These are phyloP conservation scores for Chondrilla cf. caribensis DNA, from an alignment of 37 sponge, comb jelly and placozoan species.

Conservation along the genomic window DNA sequence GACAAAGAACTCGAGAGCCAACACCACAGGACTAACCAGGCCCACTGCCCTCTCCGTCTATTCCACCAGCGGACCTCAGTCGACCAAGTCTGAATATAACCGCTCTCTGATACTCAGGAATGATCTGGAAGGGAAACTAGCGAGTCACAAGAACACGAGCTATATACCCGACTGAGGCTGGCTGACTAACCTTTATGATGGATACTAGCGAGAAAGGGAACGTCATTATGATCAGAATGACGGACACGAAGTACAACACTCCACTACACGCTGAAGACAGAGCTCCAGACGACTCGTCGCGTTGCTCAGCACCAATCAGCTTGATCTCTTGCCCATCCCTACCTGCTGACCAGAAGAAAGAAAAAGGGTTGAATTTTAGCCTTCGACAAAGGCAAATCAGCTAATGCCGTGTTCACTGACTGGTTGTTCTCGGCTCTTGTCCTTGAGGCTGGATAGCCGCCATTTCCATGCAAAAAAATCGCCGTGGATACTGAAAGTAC, in stretches of 20 bases:
- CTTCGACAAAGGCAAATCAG: too few relatives aligned
- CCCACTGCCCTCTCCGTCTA: slow-evolving; percentile 67
- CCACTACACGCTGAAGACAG: slow-evolving; percentile 35
- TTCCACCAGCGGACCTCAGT: slow-evolving; percentile 36
- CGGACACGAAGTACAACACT: slow-evolving; percentile 61
- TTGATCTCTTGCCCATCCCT: too few relatives aligned
- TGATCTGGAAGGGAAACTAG: slow-evolving; percentile 38
- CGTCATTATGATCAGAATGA: slow-evolving; percentile 48
- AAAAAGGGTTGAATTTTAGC: too few relatives aligned
- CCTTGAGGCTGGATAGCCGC: too few relatives aligned
- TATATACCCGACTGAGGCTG: too few relatives aligned
- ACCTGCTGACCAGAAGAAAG: too few relatives aligned
- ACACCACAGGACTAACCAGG: slow-evolving; percentile 55
- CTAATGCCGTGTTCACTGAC: too few relatives aligned
- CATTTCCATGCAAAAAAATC: too few relatives aligned
- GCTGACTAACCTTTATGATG: slow-evolving; percentile 71
- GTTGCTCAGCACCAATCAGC: slow-evolving; percentile 31
- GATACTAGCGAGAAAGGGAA: slow-evolving; percentile 74
- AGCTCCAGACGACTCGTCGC: slow-evolving; percentile 24
- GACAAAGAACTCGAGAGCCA: too few relatives aligned
- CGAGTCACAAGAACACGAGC: too few relatives aligned
- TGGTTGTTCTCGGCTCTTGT: too few relatives aligned
- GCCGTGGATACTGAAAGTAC: too few relatives aligned
- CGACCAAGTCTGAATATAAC: slow-evolving; percentile 93
- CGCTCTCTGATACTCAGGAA: slow-evolving; percentile 87